Evolutionary conservation across 2,113 vertebrate genomes (phyloP), one percentile per base, ranked within the genome.

Genomic region (Galbula dea): DNA sequence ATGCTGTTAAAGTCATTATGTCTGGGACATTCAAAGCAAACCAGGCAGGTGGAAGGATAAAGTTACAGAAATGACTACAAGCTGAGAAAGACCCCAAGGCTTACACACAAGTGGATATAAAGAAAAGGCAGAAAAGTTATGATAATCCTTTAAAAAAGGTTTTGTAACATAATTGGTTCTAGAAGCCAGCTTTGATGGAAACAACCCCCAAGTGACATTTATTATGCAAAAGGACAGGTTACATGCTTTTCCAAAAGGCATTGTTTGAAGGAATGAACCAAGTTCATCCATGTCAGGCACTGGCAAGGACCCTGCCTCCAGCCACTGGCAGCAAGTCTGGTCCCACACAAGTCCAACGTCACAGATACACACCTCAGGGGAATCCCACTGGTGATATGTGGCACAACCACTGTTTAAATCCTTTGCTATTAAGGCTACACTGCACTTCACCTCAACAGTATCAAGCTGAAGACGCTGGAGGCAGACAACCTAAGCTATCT

Each of bases 1-100:
- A 55, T 67, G 39, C 97, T 97, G 96, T 12, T 84, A 90, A 97
- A 96, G 95, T 96, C 72, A 46, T 97, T 94, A 97, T 32, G 88
- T 69, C 83, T 93, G 91, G 65, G 92, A 77, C 66, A 18, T 89
- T 72, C 76, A 45, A 88, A 92, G 52, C 81, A 23, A 95, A 89
- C 62, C 68, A 69, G 93, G 89, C 82, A 96, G 95, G 94, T 92
- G 83, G 79, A 48, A 90, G 83, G 65, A 79, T 71, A 77, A 75
- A 83, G 29, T 89, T 86, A 94, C 89, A 72, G 57, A 91, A 91
- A 83, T 36, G 10, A 73, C 67, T 83, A 74, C 88, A 94, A 92
- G 36, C 74, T 51, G 67, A 92, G 75, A 67, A 57, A 89, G 71
- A 77, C 15, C 36, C 59, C n/a, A 67, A n/a, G 59, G 51, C 48